These are phyloP conservation scores for Dinothrombium tinctorium DNA, from an alignment of 1,140 invertebrate genomes.

Conservation along the genomic window DNA sequence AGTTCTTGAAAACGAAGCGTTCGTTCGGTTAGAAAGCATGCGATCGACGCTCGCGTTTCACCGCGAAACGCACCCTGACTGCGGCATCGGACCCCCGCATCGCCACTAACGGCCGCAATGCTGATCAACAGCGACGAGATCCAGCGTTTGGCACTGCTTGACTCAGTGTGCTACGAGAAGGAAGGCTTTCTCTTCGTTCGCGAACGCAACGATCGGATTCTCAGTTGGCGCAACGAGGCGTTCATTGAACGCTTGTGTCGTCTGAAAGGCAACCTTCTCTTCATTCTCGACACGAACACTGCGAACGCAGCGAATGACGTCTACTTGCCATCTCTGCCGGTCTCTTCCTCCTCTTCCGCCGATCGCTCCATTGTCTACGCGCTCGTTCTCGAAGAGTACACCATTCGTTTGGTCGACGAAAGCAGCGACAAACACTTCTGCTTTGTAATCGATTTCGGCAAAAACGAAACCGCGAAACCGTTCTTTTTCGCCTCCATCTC, in stretches of 20 bases:
- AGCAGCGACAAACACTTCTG: not conserved
- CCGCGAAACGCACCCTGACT: too few relatives aligned
- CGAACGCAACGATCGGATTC: slow-evolving; percentile 58
- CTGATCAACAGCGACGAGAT: not conserved
- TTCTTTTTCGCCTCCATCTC: slow-evolving; percentile 1
- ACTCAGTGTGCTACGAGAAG: slow-evolving; percentile 40
- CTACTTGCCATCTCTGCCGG: not conserved
- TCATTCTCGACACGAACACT: slow-evolving; percentile 20
- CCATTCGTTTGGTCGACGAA: not conserved
- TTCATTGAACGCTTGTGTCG: slow-evolving; percentile 62
- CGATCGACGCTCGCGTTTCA: too few relatives aligned
- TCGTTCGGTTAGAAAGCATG: too few relatives aligned
- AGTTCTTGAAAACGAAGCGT: too few relatives aligned
- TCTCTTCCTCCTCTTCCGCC: not conserved
- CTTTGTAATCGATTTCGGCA: not conserved
- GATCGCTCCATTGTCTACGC: not conserved
- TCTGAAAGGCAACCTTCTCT: slow-evolving; percentile 68
- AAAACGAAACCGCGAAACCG: not conserved
- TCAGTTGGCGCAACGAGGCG: slow-evolving; percentile 36
- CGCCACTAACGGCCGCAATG: not conserved
- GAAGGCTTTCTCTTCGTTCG: slow-evolving; percentile 63
- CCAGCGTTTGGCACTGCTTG: not conserved
- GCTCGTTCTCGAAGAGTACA: not conserved
- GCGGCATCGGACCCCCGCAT: too few relatives aligned
- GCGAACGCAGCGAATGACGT: not conserved